phyloP scores from a whole-genome alignment of 2,113 vertebrate genomes.

The Strigops habroptila region DNA sequence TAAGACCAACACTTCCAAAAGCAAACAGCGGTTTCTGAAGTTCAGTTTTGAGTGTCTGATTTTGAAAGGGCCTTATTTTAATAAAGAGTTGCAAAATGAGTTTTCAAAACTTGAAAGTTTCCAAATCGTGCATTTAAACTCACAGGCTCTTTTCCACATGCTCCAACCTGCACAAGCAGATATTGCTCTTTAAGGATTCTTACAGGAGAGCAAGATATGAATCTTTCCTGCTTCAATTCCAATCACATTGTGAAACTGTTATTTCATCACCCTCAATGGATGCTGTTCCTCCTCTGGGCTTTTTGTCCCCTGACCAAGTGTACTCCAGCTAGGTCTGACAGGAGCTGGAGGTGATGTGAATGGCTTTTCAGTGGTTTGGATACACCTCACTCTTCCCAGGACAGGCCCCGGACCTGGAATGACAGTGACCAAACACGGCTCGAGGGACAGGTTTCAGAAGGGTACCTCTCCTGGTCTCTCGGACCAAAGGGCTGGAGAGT shows the following conservation, averaged over 20 bases:
- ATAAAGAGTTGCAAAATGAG: neutral
- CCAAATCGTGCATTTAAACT: neutral
- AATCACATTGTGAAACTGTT: neutral
- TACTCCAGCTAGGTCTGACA: neutral
- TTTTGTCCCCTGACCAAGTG: neutral
- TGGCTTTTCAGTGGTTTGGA: neutral
- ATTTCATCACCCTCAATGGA: neutral
- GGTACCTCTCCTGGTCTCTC: neutral
- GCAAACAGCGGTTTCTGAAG: neutral
- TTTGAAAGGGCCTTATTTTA: neutral
- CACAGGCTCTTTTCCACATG: neutral
- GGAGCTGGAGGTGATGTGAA: neutral
- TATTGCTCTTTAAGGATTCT: neutral
- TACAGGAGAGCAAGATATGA: neutral
- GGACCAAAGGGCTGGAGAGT: neutral
- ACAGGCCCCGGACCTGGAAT: neutral
- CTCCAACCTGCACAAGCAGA: neutral
- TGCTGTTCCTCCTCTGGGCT: neutral
- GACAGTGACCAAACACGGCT: neutral
- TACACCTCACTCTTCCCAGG: neutral
- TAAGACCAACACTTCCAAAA: neutral
- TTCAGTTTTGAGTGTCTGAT: neutral
- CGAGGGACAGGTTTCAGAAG: neutral
- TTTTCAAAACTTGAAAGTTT: neutral
- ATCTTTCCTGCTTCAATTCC: neutral